These are phyloP conservation scores for Hydrotaea cyrtoneurina DNA, from an alignment of 2,888 invertebrate species.

Conservation along the genomic window DNA sequence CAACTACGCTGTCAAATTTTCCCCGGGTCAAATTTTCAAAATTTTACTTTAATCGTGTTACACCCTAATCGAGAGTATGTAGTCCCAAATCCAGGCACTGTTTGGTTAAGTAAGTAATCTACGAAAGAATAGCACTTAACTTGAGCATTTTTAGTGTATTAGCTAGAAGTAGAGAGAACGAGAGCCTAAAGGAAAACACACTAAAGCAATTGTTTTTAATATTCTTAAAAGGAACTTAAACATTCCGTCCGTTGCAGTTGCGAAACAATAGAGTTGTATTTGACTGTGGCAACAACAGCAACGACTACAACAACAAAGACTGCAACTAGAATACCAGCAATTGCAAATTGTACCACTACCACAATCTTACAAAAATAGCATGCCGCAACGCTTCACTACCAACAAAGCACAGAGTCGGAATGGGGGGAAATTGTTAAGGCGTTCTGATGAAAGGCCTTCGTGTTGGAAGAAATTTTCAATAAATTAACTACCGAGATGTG, in stretches of 20 bases:
- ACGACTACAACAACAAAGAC: not conserved
- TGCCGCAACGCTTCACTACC: slow-evolving; percentile 9
- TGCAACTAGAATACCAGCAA: not conserved
- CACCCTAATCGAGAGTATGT: too few species aligned
- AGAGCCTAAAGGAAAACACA: slow-evolving; percentile 32
- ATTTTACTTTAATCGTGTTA: too few species aligned
- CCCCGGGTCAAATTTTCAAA: too few species aligned
- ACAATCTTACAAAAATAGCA: not conserved
- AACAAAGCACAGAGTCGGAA: slow-evolving; percentile 11
- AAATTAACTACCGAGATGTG: too few species aligned
- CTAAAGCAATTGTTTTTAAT: slow-evolving; percentile 52
- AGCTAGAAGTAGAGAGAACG: not conserved
- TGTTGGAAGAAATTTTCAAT: too few species aligned
- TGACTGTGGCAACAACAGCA: not conserved
- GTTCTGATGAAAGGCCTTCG: too few species aligned
- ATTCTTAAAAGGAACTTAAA: slow-evolving; percentile 35
- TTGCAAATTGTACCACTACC: slow-evolving; percentile 38
- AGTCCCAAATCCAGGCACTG: too few species aligned
- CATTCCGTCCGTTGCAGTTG: not conserved
- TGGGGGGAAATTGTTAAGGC: too few species aligned
- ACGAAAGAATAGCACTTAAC: too few species aligned
- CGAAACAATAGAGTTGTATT: slow-evolving; percentile 13
- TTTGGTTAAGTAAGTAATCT: too few species aligned
- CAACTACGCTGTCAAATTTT: too few species aligned
- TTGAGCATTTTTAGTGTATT: too few species aligned